Evolutionary conservation across 2,888 invertebrate species (phyloP).

Genomic region (Teinopalpus imperialis): DNA sequence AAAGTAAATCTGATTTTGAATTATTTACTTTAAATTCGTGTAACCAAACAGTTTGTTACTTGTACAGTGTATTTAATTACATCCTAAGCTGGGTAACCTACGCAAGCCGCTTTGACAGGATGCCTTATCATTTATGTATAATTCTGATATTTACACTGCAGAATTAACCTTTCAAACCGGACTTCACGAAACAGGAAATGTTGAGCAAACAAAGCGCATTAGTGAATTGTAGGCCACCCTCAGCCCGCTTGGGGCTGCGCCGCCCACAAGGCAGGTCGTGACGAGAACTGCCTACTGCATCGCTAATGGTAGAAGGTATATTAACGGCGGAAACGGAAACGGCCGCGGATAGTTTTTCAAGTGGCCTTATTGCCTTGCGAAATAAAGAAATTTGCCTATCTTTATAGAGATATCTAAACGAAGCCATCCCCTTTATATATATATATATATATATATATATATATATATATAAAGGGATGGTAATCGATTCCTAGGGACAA

Average conservation of each 20-base stretch:
- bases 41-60: neutral
- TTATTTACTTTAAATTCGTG: no score
- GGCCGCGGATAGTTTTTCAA: no score
- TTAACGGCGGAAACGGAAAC: conserved; percentile 13
- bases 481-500: no score
- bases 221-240: conserved; percentile 71
- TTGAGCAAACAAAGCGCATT: conserved; percentile 66
- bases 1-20: no score
- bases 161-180: conserved; percentile 37
- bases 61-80: no score
- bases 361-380: no score
- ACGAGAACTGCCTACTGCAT: conserved; percentile 63
- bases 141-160: conserved; percentile 31
- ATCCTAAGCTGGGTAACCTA: neutral
- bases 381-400: no score
- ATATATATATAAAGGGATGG: no score
- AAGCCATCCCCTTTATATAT: no score
- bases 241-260: conserved; percentile 46
- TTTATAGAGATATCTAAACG: no score
- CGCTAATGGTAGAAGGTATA: conserved; percentile 28
- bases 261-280: conserved; percentile 61
- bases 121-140: conserved; percentile 11
- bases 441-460: no score
- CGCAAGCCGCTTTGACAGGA: conserved; percentile 10
- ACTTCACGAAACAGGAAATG: conserved; percentile 58